These are phyloP conservation scores for Pelmatolapia mariae DNA, from an alignment of 2,113 vertebrate genomes.

Conservation along the genomic window DNA sequence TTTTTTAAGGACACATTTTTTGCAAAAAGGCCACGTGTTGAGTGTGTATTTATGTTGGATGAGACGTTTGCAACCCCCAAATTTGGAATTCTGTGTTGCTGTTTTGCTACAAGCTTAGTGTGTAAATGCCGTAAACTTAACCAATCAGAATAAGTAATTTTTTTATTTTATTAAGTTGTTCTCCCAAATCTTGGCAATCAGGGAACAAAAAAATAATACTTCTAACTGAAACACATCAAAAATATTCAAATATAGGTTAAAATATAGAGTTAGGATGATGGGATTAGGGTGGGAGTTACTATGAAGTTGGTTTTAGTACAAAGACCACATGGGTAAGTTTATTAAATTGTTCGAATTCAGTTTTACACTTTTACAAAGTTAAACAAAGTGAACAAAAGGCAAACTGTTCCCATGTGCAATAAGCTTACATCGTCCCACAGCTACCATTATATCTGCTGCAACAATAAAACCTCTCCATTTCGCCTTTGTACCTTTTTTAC, in stretches of 20 bases:
- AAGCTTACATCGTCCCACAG: rapidly evolving
- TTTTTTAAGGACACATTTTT: not conserved
- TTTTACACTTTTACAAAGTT: not conserved
- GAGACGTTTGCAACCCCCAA: not conserved
- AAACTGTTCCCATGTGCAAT: not conserved
- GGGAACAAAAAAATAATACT: not conserved
- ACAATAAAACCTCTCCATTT: rapidly evolving
- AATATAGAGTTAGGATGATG: not conserved
- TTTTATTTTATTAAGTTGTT: not conserved
- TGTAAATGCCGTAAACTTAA: not conserved
- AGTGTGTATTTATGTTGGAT: not conserved
- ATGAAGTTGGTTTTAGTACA: not conserved
- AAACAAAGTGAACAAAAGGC: not conserved
- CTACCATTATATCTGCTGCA: not conserved
- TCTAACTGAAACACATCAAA: not conserved
- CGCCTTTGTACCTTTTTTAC: rapidly evolving
- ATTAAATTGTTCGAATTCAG: not conserved
- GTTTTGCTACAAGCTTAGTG: not conserved
- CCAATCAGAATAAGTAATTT: not conserved
- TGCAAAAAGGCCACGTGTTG: rapidly evolving
- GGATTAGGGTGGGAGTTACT: not conserved
- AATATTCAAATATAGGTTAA: not conserved
- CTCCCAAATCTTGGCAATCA: not conserved
- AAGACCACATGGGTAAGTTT: not conserved
- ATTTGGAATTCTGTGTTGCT: not conserved